Percentiles rank a stretch among this genome's conserved stretches.
Conservation (phyloP, 1,140 invertebrate species). For the Sinonovacula constricta region DNA sequence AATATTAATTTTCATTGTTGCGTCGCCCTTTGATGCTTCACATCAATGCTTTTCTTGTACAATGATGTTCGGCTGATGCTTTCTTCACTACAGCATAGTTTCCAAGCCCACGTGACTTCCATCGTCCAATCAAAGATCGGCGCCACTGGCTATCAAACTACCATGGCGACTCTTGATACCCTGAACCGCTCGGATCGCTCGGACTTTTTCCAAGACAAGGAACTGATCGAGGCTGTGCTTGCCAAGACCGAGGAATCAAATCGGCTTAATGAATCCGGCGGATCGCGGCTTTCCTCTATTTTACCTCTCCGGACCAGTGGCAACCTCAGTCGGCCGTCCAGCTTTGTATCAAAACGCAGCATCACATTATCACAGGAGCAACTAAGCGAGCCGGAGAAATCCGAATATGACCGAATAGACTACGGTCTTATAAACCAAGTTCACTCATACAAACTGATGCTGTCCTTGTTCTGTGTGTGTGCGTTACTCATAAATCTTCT, state of each 20-base stretch:
- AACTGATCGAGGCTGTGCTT: constrained; percentile 46
- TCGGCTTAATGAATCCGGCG: constrained; percentile 41
- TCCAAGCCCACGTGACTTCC: too few species aligned
- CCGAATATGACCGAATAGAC: not conserved
- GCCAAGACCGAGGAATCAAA: constrained; percentile 26
- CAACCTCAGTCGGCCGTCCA: constrained; percentile 49
- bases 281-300: constrained; percentile 24
- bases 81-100: too few species aligned
- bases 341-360: constrained; percentile 41
- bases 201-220: constrained; percentile 30
- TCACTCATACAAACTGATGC: constrained; percentile 5
- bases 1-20: too few species aligned
- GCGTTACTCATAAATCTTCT: constrained; percentile 24
- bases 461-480: constrained; percentile 16
- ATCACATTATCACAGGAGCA: constrained; percentile 40
- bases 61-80: too few species aligned
- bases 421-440: not conserved
- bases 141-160: too few species aligned
- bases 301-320: constrained; percentile 26
- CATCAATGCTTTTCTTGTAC: too few species aligned
- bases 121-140: too few species aligned
- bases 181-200: constrained; percentile 37
- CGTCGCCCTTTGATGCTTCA: too few species aligned
- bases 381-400: not conserved
- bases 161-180: too few species aligned